Evolutionary conservation across 2,113 vertebrate species (phyloP), one percentile per base, ranked within the genome.

Genomic region (Carassius auratus): DNA sequence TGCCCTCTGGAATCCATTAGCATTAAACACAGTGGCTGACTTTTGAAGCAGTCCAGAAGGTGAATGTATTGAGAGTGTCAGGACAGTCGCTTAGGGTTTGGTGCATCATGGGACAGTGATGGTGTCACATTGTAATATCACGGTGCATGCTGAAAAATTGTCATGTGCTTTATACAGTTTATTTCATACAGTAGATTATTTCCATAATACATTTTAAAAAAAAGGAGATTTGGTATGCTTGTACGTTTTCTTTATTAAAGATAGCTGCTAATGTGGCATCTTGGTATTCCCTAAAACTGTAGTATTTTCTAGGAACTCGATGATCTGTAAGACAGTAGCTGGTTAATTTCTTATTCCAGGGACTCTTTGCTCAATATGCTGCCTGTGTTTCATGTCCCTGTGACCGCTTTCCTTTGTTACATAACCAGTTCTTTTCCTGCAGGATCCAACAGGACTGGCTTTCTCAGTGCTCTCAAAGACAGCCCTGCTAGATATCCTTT

Each of bases 401-500:
- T 69, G 45, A 77, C 66, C 7, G 12, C 45, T 69, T 76, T 61
- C 9, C 17, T 81, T 75, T 62, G 21, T 89, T 76, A 83, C 64
- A 13, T 87, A 88, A 87, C 61, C 38, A 42, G 87, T 92, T 0
- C 92, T 89, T 90, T 89, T 90, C 77, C 55, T 85, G 85, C 95
- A 98, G 97, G 96, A 91, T 97, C 97, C n/a, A 97, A 97, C 86
- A 94, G 95, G 89, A 93, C 95, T 10, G 95, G 97, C 82, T 97
- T 98, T 92, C 96, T 98, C 89, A 96, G 95, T 76, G 95, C 97
- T 26, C 95, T 98, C 85, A 98, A 96, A 94, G 97, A 98, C 95
- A 97, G 96, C 82, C 97, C 97, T 48, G 97, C 97, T 78, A 98
- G 97, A 98, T 98, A 98, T 98, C 97, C 96, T 97, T 95, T 87